A percentile compares a stretch with the other conserved stretches of the same genome.
phyloP scores from a whole-genome alignment of 2,113 vertebrate species.

The Panthera uncia region DNA sequence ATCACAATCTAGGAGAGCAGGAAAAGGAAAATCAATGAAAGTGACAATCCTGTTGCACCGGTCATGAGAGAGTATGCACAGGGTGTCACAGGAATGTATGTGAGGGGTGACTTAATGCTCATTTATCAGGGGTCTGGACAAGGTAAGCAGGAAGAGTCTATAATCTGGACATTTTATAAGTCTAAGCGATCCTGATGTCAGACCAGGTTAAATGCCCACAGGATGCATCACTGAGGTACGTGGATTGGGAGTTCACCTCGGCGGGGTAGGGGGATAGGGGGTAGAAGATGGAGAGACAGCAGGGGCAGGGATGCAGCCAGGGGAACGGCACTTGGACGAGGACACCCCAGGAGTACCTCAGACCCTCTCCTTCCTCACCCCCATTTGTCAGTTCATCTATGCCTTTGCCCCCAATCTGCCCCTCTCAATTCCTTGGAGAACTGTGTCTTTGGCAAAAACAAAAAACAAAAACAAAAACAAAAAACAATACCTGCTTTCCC shows the following conservation, averaged over 20 bases:
- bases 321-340: background rate
- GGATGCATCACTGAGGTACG: background rate
- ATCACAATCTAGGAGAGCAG: background rate
- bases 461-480: too few species aligned
- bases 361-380: accelerated
- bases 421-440: slow-evolving; percentile 46
- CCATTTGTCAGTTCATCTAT: background rate
- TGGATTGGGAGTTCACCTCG: background rate
- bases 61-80: background rate
- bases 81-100: accelerated
- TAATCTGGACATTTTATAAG: background rate
- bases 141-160: background rate
- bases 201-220: background rate
- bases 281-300: background rate
- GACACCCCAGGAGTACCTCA: background rate
- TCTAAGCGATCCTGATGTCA: background rate
- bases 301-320: background rate
- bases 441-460: background rate
- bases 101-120: background rate
- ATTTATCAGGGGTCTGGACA: background rate
- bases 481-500: slow-evolving; percentile 33
- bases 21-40: background rate
- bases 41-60: accelerated
- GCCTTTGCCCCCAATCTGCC: slow-evolving; percentile 30
- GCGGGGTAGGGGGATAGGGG: background rate